phyloP scores from a whole-genome alignment of 2,113 vertebrate genomes.

The Corythoichthys intestinalis region DNA sequence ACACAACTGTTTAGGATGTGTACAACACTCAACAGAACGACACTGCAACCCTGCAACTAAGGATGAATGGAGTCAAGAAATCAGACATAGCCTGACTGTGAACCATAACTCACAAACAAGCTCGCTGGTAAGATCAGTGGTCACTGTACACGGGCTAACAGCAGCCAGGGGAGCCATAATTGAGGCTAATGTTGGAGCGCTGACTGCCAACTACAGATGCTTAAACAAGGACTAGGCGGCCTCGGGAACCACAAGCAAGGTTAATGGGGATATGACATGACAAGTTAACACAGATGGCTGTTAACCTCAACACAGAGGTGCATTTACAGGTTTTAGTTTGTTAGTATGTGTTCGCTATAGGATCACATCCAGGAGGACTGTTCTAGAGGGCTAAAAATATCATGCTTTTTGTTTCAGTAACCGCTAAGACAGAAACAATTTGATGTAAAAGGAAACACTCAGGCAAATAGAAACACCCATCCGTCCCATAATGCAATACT shows the following conservation, averaged over 20 bases:
- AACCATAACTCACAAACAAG: slow-evolving; percentile 58
- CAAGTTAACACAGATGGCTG: slow-evolving; percentile 68
- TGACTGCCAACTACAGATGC: slow-evolving; percentile 61
- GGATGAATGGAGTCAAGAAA: slow-evolving; percentile 29
- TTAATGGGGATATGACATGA: slow-evolving; percentile 74
- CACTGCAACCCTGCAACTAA: slow-evolving; percentile 37
- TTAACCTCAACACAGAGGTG: slow-evolving; percentile 63
- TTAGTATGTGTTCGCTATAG: slow-evolving; percentile 11
- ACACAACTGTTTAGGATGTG: slow-evolving; percentile 49
- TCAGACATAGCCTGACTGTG: slow-evolving; percentile 24
- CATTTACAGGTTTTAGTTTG: slow-evolving; percentile 7
- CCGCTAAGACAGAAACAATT: too few relatives aligned
- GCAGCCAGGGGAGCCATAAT: slow-evolving; percentile 72
- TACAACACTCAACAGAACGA: slow-evolving; percentile 10
- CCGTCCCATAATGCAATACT: too few relatives aligned
- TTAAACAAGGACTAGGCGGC: slow-evolving; percentile 53
- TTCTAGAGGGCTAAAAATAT: neutral
- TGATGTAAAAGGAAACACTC: too few relatives aligned
- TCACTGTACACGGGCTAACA: slow-evolving; percentile 59
- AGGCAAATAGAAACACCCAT: too few relatives aligned
- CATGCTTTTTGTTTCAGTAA: neutral
- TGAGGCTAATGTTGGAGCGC: slow-evolving; percentile 68
- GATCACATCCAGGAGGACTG: neutral
- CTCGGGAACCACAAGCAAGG: slow-evolving; percentile 61
- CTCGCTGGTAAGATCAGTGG: slow-evolving; percentile 56